phyloP scores from a whole-genome alignment of 2,113 vertebrate species.

The Xiphophorus hellerii region DNA sequence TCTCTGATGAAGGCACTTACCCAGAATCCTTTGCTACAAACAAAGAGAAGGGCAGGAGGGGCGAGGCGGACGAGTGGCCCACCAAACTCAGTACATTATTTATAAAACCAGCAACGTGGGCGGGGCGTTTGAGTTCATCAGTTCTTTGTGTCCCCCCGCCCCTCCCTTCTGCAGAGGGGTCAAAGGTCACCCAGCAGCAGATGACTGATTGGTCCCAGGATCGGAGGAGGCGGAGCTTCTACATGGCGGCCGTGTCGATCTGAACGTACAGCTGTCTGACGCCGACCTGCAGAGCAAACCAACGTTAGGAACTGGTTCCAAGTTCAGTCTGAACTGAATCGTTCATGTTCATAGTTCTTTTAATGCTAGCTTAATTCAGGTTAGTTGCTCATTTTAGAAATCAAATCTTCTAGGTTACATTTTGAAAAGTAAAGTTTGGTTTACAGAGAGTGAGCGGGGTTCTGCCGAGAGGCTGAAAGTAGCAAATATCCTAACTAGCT shows the following conservation, averaged over 20 bases:
- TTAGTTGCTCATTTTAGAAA: too few relatives aligned
- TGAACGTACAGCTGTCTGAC: slow-evolving; percentile 96
- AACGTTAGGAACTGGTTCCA: background rate
- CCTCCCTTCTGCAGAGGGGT: slow-evolving; percentile 25
- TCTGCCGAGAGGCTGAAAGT: background rate
- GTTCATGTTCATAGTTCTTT: background rate
- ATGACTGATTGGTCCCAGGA: slow-evolving; percentile 86
- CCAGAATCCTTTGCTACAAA: slow-evolving; percentile 56
- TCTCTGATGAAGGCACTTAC: slow-evolving; percentile 75
- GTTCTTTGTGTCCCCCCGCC: slow-evolving; percentile 30
- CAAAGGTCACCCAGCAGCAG: slow-evolving; percentile 77
- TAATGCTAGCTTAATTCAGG: too few relatives aligned
- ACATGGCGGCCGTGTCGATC: slow-evolving; percentile 93
- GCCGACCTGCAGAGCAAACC: slow-evolving; percentile 80
- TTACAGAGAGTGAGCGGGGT: too few relatives aligned
- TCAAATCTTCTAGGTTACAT: too few relatives aligned
- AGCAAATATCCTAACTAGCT: background rate
- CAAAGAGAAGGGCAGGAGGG: slow-evolving; percentile 7
- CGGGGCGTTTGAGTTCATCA: slow-evolving; percentile 38
- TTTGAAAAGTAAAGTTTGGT: too few relatives aligned
- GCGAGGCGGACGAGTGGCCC: background rate
- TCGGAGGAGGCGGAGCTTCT: slow-evolving; percentile 60
- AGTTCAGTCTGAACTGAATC: background rate
- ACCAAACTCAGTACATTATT: background rate
- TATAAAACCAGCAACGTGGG: slow-evolving; percentile 35